Conservation (phyloP, 2,797 vertebrate genomes). For the Epinephelus coioides region DNA sequence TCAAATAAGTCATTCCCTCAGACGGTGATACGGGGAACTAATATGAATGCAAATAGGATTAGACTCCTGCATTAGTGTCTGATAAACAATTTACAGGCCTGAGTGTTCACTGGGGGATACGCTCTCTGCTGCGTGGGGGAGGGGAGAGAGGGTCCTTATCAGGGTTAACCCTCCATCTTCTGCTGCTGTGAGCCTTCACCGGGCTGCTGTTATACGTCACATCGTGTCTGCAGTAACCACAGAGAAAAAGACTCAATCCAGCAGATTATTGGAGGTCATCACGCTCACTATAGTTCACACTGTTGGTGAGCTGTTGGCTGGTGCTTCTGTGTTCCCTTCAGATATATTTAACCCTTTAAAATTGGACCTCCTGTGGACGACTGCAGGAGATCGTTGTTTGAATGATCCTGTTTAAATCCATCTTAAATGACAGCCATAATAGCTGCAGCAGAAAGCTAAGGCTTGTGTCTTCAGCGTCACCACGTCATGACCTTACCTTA, state of each 20-base stretch:
- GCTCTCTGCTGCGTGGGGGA: constrained; percentile 38
- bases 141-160: constrained; percentile 39
- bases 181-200: background rate
- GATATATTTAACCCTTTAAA: too few species aligned
- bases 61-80: constrained; percentile 90
- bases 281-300: background rate
- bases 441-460: too few species aligned
- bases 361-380: too few species aligned
- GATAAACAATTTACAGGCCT: constrained; percentile 92
- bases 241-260: background rate
- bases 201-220: too few species aligned
- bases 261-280: constrained; percentile 13
- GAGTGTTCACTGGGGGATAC: constrained; percentile 85
- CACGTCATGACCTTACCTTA: too few species aligned
- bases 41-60: constrained; percentile 99
- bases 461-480: too few species aligned
- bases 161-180: constrained; percentile 59
- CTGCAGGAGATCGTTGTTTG: too few species aligned
- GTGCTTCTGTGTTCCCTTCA: too few species aligned
- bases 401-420: too few species aligned
- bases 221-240: too few species aligned
- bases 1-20: constrained; percentile 91
- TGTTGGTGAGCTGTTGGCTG: too few species aligned
- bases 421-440: too few species aligned
- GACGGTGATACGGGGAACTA: constrained; percentile 91